phyloP scores from a whole-genome alignment of 2,113 vertebrate species.

The Ginglymostoma cirratum region DNA sequence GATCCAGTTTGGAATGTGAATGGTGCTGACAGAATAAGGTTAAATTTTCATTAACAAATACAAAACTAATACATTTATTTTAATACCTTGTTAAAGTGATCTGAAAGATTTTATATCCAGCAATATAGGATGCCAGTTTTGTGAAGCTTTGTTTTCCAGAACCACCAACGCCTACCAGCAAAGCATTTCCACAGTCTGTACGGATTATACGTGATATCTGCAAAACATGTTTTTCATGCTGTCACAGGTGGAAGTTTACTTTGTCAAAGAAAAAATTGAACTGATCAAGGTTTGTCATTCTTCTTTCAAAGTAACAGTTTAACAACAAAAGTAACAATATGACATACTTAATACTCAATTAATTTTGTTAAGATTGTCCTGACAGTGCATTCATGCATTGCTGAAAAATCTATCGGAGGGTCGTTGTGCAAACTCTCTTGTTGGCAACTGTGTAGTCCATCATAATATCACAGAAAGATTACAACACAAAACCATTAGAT shows the following conservation, averaged over 20 bases:
- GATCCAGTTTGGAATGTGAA: background rate
- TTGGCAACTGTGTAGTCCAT: background rate
- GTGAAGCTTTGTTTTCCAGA: constrained; percentile 70
- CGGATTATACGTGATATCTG: constrained; percentile 66
- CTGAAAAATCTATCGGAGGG: background rate
- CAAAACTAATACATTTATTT: background rate
- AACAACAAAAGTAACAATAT: background rate
- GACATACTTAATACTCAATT: background rate
- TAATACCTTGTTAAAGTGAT: constrained; percentile 65
- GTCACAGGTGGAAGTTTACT: background rate
- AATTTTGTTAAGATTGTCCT: background rate
- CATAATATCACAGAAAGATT: background rate
- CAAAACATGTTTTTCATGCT: constrained; percentile 1
- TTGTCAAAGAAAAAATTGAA: background rate
- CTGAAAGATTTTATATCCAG: constrained; percentile 67
- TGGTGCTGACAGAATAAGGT: background rate
- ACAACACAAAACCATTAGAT: background rate
- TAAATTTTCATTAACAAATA: background rate
- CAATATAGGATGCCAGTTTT: constrained; percentile 64
- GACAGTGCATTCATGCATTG: background rate
- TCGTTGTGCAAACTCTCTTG: background rate
- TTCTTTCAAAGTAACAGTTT: background rate
- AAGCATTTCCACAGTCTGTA: constrained; percentile 61
- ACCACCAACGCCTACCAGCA: constrained; percentile 67
- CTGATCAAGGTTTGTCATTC: background rate